Evolutionary conservation across 92 coral and sea anemone species (phyloP).

Genomic region (Actinostola sp.): DNA sequence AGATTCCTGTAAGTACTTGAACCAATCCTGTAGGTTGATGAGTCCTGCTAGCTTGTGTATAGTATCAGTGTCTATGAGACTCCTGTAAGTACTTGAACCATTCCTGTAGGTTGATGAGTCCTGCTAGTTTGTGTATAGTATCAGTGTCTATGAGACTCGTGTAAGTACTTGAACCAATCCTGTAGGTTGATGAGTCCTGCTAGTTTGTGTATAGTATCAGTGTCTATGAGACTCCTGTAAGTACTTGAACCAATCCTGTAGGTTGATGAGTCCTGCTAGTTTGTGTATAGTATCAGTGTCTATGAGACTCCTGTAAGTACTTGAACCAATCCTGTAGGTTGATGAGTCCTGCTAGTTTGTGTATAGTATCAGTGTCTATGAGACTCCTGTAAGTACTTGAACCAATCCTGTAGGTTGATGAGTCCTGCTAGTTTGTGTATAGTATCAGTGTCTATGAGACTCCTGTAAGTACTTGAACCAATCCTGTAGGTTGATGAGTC

Average conservation of each 20-base stretch:
- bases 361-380: too few species aligned
- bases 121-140: too few species aligned
- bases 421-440: too few species aligned
- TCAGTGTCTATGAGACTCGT: constrained; percentile 95
- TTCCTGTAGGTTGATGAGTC: too few species aligned
- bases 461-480: constrained; percentile 67
- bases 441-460: constrained; percentile 97
- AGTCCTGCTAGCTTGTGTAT: too few species aligned
- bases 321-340: not conserved
- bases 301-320: constrained; percentile 95
- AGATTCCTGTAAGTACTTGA: constrained; percentile 82
- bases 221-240: constrained; percentile 96
- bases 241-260: constrained; percentile 19
- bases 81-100: constrained; percentile 67
- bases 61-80: constrained; percentile 97
- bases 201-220: too few species aligned
- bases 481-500: too few species aligned
- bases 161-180: constrained; percentile 51
- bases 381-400: constrained; percentile 83
- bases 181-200: too few species aligned
- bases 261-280: too few species aligned
- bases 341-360: too few species aligned
- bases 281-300: too few species aligned
- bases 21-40: not conserved
- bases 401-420: not conserved